Percentiles rank a stretch among this genome's conserved stretches.
These are phyloP conservation scores for Tapirus terrestris DNA, from an alignment of 2,113 vertebrate genomes.

Conservation along the genomic window DNA sequence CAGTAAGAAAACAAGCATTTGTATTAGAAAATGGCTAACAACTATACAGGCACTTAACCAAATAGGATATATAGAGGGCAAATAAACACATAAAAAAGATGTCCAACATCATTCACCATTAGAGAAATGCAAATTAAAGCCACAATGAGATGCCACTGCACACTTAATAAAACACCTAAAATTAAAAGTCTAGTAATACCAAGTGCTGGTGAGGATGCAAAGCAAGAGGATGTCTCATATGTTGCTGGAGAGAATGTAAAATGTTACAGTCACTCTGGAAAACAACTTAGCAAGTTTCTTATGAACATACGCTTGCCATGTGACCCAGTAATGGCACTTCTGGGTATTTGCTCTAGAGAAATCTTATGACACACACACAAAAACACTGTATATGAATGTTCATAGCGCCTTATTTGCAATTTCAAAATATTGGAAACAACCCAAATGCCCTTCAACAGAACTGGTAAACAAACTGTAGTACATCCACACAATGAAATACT, in stretches of 20 bases:
- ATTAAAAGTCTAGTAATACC: neutral
- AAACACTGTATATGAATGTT: neutral
- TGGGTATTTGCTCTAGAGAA: neutral
- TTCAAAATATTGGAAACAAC: neutral
- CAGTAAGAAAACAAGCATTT: neutral
- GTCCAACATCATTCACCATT: neutral
- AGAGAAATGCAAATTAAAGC: constrained; percentile 28
- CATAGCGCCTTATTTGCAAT: neutral
- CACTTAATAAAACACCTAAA: constrained; percentile 13
- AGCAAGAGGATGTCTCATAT: neutral
- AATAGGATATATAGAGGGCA: neutral
- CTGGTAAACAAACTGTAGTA: neutral
- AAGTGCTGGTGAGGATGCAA: neutral
- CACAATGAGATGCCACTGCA: neutral
- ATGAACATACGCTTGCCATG: neutral
- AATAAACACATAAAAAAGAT: neutral
- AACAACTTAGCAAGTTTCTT: neutral
- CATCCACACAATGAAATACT: neutral
- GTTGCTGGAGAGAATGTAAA: neutral
- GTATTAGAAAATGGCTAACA: neutral
- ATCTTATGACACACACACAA: neutral
- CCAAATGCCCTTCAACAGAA: neutral
- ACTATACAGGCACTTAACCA: neutral
- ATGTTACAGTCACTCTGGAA: neutral
- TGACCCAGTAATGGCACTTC: neutral